Conservation (phyloP, 23 tunicate species). For the Oikopleura albicans region DNA sequence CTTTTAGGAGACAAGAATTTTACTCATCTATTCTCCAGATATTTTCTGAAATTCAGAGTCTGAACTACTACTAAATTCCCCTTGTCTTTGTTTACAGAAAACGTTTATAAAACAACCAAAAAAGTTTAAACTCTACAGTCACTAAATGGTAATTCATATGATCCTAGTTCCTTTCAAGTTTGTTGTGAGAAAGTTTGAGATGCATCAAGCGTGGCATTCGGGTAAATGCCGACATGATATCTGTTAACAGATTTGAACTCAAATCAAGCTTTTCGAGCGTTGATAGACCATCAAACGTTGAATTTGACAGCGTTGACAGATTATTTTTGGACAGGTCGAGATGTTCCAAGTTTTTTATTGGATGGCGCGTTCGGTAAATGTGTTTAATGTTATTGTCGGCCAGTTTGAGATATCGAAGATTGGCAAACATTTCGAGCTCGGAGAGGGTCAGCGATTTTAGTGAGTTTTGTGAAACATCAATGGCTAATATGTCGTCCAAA, state of each 20-base stretch:
- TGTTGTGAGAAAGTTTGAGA: neutral
- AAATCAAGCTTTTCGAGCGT: neutral
- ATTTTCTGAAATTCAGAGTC: too few relatives aligned
- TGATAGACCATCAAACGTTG: neutral
- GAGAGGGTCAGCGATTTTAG: neutral
- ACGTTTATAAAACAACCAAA: too few relatives aligned
- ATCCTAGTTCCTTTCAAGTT: neutral
- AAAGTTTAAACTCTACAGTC: too few relatives aligned
- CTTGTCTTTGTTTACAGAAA: too few relatives aligned
- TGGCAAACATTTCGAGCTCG: neutral
- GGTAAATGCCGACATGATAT: neutral
- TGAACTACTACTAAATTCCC: too few relatives aligned
- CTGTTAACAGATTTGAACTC: neutral
- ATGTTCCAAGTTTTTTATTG: neutral
- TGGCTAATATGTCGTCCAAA: neutral
- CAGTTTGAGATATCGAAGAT: neutral
- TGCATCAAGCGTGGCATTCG: neutral
- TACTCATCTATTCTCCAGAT: too few relatives aligned
- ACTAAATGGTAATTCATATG: too few relatives aligned
- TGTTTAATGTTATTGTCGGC: neutral
- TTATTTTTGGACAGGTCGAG: neutral
- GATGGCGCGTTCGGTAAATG: neutral
- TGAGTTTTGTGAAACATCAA: neutral
- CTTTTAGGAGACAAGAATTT: too few relatives aligned
- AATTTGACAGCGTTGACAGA: neutral